Base-by-base conservation (phyloP, 64 coral and sea anemone species). In the Actinia tenebrosa region DNA sequence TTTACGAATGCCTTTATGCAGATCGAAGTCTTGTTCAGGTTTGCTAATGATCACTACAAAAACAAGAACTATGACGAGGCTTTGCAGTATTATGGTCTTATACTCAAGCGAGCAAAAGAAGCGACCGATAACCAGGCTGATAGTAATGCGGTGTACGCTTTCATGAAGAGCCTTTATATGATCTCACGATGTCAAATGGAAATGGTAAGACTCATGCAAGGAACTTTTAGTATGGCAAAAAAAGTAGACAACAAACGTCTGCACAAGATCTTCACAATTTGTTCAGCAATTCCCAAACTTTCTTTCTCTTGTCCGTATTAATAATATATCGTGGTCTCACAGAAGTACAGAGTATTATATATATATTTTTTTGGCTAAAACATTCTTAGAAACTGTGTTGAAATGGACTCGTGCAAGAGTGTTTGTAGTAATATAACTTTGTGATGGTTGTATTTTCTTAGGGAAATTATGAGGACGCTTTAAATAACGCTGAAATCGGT, bases 81-180 rank as follows among this genome's bases (percentile, higher is more conserved):
- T 15, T 30, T 75, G 26, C 3, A 14, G 10, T 10, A 7, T 2
- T 75, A 75, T 14, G 69, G 69, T 25, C 0, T 75, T 43, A 75
- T 75, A 75, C 69, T 75, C 10, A 26, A 75, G 10, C 4, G 25
- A 30, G 69, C 69, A 26, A 15, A 75, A 13, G 4, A 13, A 30
- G 11, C 3, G 23, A 30, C 66, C 0, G 66, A 71, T 71, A 22
- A 71, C 30, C 30, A 37, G 30, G 30, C 20, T 42, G 26, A 9
- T 25, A 75, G 11, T 30, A 58, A 13, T 58, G 56, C 56, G 0
- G 27, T 75, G 2, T 75, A 75, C 20, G 69, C 22, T 13, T 75
- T 75, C 27, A 75, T 75, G n/a, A 75, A 75, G 22, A 75, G 69
- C 25, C 69, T 75, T 18, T 75, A 75, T 42, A 75, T 75, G 69